These are phyloP conservation scores for Aricia artaxerxes DNA, from an alignment of 2,888 invertebrate species.

Conservation along the genomic window DNA sequence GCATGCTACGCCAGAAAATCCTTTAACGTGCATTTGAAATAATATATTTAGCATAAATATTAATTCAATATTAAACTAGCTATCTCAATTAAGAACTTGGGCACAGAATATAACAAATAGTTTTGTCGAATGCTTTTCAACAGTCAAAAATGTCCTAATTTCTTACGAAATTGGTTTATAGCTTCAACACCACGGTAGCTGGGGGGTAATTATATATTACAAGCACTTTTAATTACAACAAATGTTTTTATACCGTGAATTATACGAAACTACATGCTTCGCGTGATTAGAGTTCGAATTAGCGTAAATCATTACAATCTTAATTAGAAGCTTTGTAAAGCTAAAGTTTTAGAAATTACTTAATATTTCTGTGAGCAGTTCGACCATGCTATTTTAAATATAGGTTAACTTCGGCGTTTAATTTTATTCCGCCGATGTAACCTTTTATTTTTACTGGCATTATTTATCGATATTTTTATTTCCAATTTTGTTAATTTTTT, in stretches of 20 bases:
- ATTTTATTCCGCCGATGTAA: background rate
- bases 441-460: background rate
- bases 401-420: background rate
- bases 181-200: slow-evolving; percentile 18
- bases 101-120: background rate
- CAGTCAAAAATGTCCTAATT: background rate
- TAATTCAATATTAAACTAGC: background rate
- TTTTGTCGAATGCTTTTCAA: background rate
- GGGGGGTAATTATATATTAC: slow-evolving; percentile 26
- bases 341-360: slow-evolving; percentile 47
- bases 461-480: background rate
- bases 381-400: slow-evolving; percentile 42
- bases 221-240: slow-evolving; percentile 21
- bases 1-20: slow-evolving; percentile 7
- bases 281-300: slow-evolving; percentile 46
- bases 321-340: slow-evolving; percentile 48
- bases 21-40: background rate
- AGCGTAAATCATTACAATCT: slow-evolving; percentile 49
- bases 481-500: background rate
- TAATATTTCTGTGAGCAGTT: slow-evolving; percentile 46
- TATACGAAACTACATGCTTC: slow-evolving; percentile 31
- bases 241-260: slow-evolving; percentile 20
- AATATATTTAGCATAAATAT: background rate
- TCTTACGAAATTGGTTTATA: background rate
- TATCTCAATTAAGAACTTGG: background rate